Conservation (phyloP, 1,140 invertebrate genomes). For the Macrobrachium rosenbergii region DNA sequence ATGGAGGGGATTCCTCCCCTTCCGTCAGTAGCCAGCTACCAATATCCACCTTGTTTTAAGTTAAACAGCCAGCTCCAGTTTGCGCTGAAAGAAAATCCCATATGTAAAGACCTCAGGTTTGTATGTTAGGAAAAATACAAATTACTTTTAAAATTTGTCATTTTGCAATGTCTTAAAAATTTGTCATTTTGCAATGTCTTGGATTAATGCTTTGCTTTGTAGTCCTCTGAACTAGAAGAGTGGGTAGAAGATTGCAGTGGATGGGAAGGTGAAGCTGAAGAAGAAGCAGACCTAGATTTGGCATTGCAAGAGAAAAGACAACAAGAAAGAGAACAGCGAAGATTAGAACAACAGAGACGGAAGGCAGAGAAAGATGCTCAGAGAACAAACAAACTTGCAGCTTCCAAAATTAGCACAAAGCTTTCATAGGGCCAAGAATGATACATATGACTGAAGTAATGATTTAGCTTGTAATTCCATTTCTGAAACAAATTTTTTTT, state of each 20-base stretch:
- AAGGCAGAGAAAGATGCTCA: slow-evolving; percentile 44
- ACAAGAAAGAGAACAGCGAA: slow-evolving; percentile 35
- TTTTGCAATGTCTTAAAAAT: not conserved
- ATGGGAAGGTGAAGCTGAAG: slow-evolving; percentile 42
- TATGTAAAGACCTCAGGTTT: no score
- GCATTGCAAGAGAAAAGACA: slow-evolving; percentile 48
- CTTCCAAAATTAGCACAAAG: slow-evolving; percentile 45
- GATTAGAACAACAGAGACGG: slow-evolving; percentile 48
- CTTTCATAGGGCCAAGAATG: slow-evolving; percentile 28
- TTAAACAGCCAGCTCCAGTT: no score
- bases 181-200: not conserved
- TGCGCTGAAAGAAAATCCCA: no score
- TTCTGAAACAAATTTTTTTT: no score
- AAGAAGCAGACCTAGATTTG: slow-evolving; percentile 45
- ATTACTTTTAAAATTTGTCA: no score
- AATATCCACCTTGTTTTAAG: no score
- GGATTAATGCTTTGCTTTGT: not conserved
- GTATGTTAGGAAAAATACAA: no score
- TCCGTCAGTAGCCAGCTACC: no score
- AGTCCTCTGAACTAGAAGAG: slow-evolving; percentile 44
- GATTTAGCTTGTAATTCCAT: no score
- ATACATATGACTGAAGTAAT: no score
- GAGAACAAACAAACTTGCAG: slow-evolving; percentile 26
- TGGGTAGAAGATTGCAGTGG: slow-evolving; percentile 35
- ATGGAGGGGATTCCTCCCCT: no score